Evolutionary conservation across 1,140 invertebrate genomes (phyloP), one percentile per base, ranked within the genome.

Genomic region (Tetragonula clypearis): DNA sequence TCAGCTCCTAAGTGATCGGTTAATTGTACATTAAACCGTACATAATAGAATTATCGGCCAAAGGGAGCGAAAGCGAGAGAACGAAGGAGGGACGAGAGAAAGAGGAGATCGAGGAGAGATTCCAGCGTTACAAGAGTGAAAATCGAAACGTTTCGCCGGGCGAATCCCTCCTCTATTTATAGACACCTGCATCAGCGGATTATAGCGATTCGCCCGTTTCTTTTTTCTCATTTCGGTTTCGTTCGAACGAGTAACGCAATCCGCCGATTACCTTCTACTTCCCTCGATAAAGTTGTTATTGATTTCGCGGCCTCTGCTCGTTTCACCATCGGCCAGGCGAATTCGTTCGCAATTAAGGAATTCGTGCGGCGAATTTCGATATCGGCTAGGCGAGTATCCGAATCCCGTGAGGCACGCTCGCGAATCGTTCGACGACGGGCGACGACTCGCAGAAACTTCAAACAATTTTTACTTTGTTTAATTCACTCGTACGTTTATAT

Each of bases 1-100:
- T 95, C 94, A 94, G 90, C 82, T 84, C 92, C 91, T 94, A 94
- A 94, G 93, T 94, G 94, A 94, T 95, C 94, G 91, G 92, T 94
- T 95, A 95, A 94, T 95, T 94, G 93, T 94, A 94, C 93, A 94
- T 95, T 94, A 94, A 94, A 94, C 93, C 94, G 92, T 94, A 92
- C 91, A 94, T 94, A 94, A 95, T 95, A 93, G 93, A 94, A 94
- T 95, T 94, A 95, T 93, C 90, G 90, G 83, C 85, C 80, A 78
- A 77, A 88, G 82, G 86, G 60, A 30, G 68, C 84, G 76, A 17
- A 23, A 80, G 49, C 75, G 77, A 74, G n/a, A 72, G 21, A 73
- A 23, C 35, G 30, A 19, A 41, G 26, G 21, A 35, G 35, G 35
- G 35, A 35, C 35, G 35, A 35, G 35, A 35, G 1, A 56, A 30